Percentiles rank a stretch among this genome's conserved stretches.
phyloP scores from a whole-genome alignment of 2,888 invertebrate species.

The Ophion ventricosus region DNA sequence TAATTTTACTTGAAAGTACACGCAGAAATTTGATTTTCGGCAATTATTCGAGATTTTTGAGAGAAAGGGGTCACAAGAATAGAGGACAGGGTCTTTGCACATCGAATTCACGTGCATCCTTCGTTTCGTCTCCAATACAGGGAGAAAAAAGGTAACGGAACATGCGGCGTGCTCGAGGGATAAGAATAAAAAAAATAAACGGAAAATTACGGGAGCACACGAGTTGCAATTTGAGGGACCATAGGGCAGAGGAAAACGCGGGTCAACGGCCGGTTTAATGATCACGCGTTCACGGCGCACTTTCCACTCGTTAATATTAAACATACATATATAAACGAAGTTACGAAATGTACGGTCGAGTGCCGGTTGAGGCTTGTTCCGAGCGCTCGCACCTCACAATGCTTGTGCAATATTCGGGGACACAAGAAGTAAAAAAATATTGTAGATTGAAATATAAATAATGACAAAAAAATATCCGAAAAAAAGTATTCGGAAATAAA shows the following conservation, averaged over 20 bases:
- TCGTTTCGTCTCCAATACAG: neutral
- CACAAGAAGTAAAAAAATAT: too few species aligned
- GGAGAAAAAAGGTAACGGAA: neutral
- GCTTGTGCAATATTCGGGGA: neutral
- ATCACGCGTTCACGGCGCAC: conserved; percentile 28
- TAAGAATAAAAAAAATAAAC: neutral
- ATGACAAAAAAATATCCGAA: neutral
- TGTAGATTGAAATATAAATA: neutral
- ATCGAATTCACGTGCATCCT: neutral
- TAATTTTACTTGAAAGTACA: too few species aligned
- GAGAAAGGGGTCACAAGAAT: neutral
- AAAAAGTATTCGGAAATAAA: neutral
- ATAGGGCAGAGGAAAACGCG: conserved; percentile 2
- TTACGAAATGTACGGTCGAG: neutral
- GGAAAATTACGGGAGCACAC: neutral
- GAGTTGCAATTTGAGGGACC: conserved; percentile 5
- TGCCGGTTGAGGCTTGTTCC: neutral
- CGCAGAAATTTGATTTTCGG: neutral
- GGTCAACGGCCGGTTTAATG: conserved; percentile 47
- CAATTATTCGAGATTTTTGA: neutral
- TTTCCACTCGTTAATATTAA: conserved; percentile 57
- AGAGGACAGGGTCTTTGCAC: neutral
- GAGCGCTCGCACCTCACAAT: neutral
- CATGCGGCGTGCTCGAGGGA: neutral
- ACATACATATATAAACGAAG: conserved; percentile 4